Conservation (phyloP, 2,113 vertebrate species). For the Corvus cornix region DNA sequence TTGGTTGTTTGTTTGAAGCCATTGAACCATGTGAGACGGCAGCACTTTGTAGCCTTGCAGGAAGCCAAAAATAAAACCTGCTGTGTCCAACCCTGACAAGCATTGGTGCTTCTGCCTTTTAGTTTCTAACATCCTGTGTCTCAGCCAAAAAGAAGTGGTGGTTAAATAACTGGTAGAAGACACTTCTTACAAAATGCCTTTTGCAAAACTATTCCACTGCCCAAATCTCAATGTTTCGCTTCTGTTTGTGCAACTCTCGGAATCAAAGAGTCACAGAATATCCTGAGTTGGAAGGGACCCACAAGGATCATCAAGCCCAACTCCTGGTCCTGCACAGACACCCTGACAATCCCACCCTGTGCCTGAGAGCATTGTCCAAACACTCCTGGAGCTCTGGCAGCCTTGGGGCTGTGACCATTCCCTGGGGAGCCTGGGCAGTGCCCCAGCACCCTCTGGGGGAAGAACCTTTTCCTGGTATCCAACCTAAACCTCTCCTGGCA, state of each 20-base stretch:
- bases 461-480: neutral
- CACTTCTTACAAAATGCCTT: rapidly evolving
- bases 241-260: neutral
- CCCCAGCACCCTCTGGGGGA: neutral
- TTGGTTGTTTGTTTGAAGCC: neutral
- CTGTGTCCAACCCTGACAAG: neutral
- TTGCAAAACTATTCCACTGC: neutral
- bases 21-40: neutral
- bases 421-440: neutral
- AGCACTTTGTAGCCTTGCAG: neutral
- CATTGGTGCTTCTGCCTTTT: neutral
- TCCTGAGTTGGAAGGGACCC: neutral
- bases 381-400: rapidly evolving
- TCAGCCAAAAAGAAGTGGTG: neutral
- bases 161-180: neutral
- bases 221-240: neutral
- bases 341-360: neutral
- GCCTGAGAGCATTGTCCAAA: rapidly evolving
- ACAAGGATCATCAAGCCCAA: rapidly evolving
- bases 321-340: neutral
- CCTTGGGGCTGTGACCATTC: rapidly evolving
- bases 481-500: neutral
- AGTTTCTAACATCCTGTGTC: neutral
- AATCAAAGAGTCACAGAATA: neutral
- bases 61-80: neutral